Evolutionary conservation across 1,140 invertebrate species (phyloP), one percentile per base, ranked within the genome.

Genomic region (Ylistrum balloti): DNA sequence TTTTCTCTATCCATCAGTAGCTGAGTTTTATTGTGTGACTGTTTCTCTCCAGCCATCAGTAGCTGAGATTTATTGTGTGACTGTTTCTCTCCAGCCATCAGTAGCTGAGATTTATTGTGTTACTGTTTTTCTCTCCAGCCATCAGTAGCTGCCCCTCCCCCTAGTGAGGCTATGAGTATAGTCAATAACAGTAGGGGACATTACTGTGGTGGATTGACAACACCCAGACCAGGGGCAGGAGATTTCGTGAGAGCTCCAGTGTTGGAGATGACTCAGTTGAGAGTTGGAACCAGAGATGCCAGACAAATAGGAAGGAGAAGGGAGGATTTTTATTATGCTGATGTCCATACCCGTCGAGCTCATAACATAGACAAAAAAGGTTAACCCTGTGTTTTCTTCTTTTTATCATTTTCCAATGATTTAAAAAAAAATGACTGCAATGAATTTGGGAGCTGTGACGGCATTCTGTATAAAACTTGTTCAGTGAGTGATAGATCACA

Each of bases 331-430:
- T 33, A 90, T 10, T 94, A 92, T 33, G 87, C 88, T 15, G 94
- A 94, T 22, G 88, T 89, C 7, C 86, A 85, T 13, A 94, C 93
- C 1, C 92, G 92, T 33, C 94, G 94, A 45, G 94, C 93, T 2
- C 92, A 93, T 86, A 88, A 93, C 5, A 90, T 89, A 0, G 93
- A 95, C 89, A 95, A 95, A 86, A 92, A 48, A n/a, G 91, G 94
- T 94, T 94, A 91, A 87, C 85, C 32, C 0, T 33, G 20, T n/a
- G n/a, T n/a, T n/a, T n/a, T n/a, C n/a, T n/a, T n/a, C n/a, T n/a
- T n/a, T n/a, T n/a, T n/a, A n/a, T n/a, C n/a, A n/a, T n/a, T n/a
- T n/a, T n/a, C n/a, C n/a, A n/a, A n/a, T n/a, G n/a, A n/a, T n/a
- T n/a, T n/a, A n/a, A n/a, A n/a, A n/a, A n/a, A n/a, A n/a, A n/a